phyloP scores from a whole-genome alignment of 1,140 invertebrate genomes.

The Littorina saxatilis region DNA sequence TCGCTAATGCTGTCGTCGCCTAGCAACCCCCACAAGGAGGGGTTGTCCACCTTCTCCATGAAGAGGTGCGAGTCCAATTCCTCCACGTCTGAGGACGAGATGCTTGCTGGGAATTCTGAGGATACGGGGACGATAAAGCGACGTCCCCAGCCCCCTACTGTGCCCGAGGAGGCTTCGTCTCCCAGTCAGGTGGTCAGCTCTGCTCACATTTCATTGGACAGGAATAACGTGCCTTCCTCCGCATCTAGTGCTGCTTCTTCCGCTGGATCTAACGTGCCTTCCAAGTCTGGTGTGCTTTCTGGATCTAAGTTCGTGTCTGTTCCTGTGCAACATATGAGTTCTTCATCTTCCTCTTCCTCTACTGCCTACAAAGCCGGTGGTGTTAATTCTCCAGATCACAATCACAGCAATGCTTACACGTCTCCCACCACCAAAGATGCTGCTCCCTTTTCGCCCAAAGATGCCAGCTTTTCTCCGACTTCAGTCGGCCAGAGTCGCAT shows the following conservation, averaged over 20 bases:
- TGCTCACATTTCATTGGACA: no score
- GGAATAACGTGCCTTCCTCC: no score
- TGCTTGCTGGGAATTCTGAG: slow-evolving; percentile 81
- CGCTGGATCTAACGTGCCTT: no score
- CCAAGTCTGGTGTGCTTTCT: no score
- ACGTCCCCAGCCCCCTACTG: slow-evolving; percentile 52
- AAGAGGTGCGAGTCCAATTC: slow-evolving; percentile 77
- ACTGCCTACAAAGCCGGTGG: neutral
- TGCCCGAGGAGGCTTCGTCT: neutral
- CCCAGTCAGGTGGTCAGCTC: no score
- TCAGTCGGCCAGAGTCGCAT: slow-evolving; percentile 32
- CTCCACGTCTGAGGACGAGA: slow-evolving; percentile 93
- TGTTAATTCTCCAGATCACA: no score
- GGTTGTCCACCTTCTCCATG: slow-evolving; percentile 58
- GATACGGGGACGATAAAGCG: slow-evolving; percentile 78
- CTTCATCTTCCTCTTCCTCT: neutral
- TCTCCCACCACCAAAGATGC: neutral
- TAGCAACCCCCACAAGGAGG: slow-evolving; percentile 68
- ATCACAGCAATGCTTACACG: neutral
- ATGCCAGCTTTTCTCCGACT: neutral
- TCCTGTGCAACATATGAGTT: neutral
- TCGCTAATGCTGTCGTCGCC: slow-evolving; percentile 69
- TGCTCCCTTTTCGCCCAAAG: neutral
- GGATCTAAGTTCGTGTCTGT: slow-evolving; percentile 3
- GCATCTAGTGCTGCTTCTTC: no score